These are phyloP conservation scores for Troides oblongomaculatus DNA, from an alignment of 2,888 invertebrate genomes.

Conservation along the genomic window DNA sequence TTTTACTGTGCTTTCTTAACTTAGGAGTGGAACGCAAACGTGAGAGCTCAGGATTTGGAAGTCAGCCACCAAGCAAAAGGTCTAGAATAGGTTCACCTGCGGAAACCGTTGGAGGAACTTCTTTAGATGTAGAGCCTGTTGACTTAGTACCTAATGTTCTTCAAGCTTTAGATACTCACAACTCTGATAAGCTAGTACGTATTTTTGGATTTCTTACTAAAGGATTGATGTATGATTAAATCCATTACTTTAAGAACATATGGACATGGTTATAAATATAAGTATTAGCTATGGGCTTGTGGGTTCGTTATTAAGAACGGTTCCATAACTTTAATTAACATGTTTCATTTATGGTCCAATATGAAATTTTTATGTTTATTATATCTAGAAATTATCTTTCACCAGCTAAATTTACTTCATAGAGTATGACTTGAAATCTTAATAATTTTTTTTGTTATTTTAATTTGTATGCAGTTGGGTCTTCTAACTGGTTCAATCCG, in stretches of 20 bases:
- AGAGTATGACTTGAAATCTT: too few species aligned
- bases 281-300: too few species aligned
- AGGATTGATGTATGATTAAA: too few species aligned
- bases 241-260: too few species aligned
- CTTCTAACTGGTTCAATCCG: constrained; percentile 94
- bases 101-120: constrained; percentile 71
- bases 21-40: constrained; percentile 85
- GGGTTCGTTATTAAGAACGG: too few species aligned
- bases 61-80: constrained; percentile 76
- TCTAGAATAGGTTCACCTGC: constrained; percentile 71
- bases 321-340: too few species aligned
- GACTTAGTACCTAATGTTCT: constrained; percentile 88
- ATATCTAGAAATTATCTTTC: too few species aligned
- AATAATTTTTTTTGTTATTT: not conserved
- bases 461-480: constrained; percentile 75
- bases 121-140: constrained; percentile 89
- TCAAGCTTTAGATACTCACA: constrained; percentile 87
- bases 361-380: too few species aligned
- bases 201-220: not conserved
- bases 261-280: too few species aligned
- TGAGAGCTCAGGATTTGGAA: constrained; percentile 81
- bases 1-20: not conserved
- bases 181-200: constrained; percentile 87
- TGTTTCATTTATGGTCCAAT: too few species aligned
- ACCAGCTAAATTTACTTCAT: too few species aligned